phyloP scores from a whole-genome alignment of 2,113 vertebrate species.

The Calyptommatus sinebrachiatus region DNA sequence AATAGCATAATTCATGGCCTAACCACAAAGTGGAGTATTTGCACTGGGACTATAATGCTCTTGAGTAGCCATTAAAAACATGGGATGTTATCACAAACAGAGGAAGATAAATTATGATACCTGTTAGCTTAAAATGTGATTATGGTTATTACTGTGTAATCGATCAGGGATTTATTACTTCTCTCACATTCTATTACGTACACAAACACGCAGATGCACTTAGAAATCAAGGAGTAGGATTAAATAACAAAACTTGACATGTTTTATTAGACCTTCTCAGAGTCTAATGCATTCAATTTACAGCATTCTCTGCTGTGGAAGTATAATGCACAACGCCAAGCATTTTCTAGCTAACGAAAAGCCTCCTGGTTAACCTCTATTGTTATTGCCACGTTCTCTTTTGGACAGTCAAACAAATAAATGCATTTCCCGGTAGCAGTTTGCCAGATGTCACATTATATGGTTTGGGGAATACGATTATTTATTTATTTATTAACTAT shows the following conservation, averaged over 20 bases:
- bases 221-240: constrained; percentile 25
- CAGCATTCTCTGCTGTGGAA: background rate
- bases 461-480: too few relatives aligned
- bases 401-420: background rate
- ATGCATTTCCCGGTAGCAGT: background rate
- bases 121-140: constrained; percentile 17
- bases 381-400: background rate
- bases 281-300: constrained; percentile 28
- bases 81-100: constrained; percentile 4
- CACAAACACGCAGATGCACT: constrained; percentile 2
- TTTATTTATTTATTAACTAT: too few relatives aligned
- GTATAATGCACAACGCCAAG: background rate
- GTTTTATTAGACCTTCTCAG: constrained; percentile 13
- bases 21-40: constrained; percentile 15
- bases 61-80: constrained; percentile 17
- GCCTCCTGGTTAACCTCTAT: constrained; percentile 26
- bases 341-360: background rate
- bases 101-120: constrained; percentile 28
- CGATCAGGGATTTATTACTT: constrained; percentile 12
- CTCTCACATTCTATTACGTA: constrained; percentile 4
- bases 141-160: constrained; percentile 9
- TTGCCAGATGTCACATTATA: background rate
- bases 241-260: background rate
- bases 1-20: background rate
- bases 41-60: background rate